These are phyloP conservation scores for Nycticryphes semicollaris DNA, from an alignment of 2,113 vertebrate genomes.

Conservation along the genomic window DNA sequence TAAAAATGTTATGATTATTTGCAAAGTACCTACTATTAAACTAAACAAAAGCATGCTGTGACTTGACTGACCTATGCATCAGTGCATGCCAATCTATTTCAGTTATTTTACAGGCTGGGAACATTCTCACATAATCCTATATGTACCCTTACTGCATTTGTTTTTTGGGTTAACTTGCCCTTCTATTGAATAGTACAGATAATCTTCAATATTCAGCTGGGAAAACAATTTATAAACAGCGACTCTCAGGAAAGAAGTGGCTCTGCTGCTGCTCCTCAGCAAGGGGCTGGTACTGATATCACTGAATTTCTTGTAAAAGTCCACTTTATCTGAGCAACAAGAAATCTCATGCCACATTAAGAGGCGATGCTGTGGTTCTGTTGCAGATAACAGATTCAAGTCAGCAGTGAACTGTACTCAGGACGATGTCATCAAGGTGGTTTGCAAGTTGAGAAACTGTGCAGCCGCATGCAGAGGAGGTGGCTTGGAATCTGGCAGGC, in stretches of 20 bases:
- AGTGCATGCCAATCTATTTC: conserved; percentile 25
- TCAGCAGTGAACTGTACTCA: conserved; percentile 19
- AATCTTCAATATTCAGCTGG: neutral
- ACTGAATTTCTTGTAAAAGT: neutral
- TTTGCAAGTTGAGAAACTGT: conserved; percentile 16
- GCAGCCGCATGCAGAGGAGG: neutral
- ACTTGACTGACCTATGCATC: conserved; percentile 57
- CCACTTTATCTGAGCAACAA: neutral
- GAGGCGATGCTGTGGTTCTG: neutral
- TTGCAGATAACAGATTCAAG: neutral
- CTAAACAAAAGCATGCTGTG: conserved; percentile 30
- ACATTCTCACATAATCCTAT: neutral
- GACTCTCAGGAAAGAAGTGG: neutral
- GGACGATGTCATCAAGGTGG: neutral
- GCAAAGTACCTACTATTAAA: conserved; percentile 8
- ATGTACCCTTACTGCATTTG: neutral
- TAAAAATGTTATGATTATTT: neutral
- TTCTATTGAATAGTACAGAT: neutral
- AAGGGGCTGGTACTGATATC: neutral
- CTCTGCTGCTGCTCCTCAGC: neutral
- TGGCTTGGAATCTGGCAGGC: conserved; percentile 30
- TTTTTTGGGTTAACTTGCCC: conserved; percentile 12
- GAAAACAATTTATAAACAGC: neutral
- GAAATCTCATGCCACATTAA: neutral
- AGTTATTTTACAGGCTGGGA: conserved; percentile 44